These are phyloP conservation scores for Dynastes hyllus DNA, from an alignment of 2,888 invertebrate species.

Conservation along the genomic window DNA sequence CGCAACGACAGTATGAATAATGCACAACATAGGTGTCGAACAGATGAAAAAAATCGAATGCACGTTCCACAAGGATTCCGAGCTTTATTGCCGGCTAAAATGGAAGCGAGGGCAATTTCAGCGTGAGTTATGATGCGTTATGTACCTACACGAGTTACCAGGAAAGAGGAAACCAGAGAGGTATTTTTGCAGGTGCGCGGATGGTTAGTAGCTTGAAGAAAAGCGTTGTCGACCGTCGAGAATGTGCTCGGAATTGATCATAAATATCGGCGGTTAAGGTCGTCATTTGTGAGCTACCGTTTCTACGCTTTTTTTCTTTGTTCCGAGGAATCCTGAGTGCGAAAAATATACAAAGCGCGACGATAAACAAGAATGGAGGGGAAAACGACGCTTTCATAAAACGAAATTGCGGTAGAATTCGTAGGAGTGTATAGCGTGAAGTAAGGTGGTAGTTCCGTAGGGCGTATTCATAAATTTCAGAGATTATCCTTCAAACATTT, in stretches of 20 bases:
- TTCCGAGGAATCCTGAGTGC: background rate
- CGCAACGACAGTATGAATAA: background rate
- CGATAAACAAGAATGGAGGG: slow-evolving; percentile 12
- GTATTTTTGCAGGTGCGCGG: slow-evolving; percentile 71
- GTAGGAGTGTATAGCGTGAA: too few species aligned
- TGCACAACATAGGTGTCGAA: slow-evolving; percentile 22
- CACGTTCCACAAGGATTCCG: slow-evolving; percentile 19
- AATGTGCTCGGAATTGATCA: slow-evolving; percentile 69
- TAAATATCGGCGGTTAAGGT: slow-evolving; percentile 71
- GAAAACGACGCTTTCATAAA: background rate
- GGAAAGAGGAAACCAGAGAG: slow-evolving; percentile 67
- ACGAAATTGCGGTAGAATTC: too few species aligned
- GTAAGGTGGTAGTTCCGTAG: background rate
- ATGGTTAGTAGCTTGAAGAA: slow-evolving; percentile 57
- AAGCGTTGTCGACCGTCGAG: slow-evolving; percentile 64
- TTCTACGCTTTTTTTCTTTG: slow-evolving; percentile 19
- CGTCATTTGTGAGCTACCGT: slow-evolving; percentile 70
- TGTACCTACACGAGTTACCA: slow-evolving; percentile 67
- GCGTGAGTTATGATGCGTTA: slow-evolving; percentile 71
- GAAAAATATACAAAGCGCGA: slow-evolving; percentile 7
- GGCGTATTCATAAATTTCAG: too few species aligned
- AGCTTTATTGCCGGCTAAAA: slow-evolving; percentile 70
- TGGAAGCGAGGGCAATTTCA: slow-evolving; percentile 71
- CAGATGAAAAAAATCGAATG: slow-evolving; percentile 29
- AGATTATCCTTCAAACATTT: too few species aligned